phyloP scores from a whole-genome alignment of 1,140 invertebrate genomes.

The Drosophila albomicans region DNA sequence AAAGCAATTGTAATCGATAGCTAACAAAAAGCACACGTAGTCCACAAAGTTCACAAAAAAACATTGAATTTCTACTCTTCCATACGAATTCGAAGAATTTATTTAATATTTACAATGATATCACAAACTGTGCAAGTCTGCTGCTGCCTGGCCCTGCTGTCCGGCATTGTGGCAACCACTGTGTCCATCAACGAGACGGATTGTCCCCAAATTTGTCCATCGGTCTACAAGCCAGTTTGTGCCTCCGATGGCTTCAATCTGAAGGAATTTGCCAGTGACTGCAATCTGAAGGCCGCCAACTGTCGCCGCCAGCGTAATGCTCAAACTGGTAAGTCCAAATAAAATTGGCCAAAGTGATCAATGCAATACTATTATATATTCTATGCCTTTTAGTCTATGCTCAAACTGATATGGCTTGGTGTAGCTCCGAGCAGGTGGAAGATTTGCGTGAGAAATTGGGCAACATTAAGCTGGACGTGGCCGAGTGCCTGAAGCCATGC shows the following conservation, averaged over 20 bases:
- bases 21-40: constrained; percentile 60
- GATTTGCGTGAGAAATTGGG: constrained; percentile 61
- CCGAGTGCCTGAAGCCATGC: constrained; percentile 72
- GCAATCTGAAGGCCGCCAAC: constrained; percentile 66
- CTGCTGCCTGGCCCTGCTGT: constrained; percentile 53
- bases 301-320: constrained; percentile 65
- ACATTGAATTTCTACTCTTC: background rate
- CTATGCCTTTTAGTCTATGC: constrained; percentile 46
- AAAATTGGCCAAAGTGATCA: background rate
- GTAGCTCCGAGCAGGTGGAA: constrained; percentile 67
- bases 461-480: constrained; percentile 54
- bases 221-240: constrained; percentile 69
- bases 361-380: background rate
- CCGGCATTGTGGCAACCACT: constrained; percentile 56
- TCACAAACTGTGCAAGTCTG: constrained; percentile 41
- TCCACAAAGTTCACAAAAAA: constrained; percentile 15
- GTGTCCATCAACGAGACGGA: constrained; percentile 65
- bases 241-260: constrained; percentile 69
- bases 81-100: constrained; percentile 25
- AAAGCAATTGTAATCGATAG: constrained; percentile 70
- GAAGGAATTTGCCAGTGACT: constrained; percentile 70
- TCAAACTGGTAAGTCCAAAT: constrained; percentile 48
- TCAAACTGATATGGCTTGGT: constrained; percentile 72
- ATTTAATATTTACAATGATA: constrained; percentile 44
- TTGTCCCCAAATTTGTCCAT: constrained; percentile 66